Evolutionary conservation across 2,797 vertebrate species (phyloP).

Genomic region (Antennarius maculatus): DNA sequence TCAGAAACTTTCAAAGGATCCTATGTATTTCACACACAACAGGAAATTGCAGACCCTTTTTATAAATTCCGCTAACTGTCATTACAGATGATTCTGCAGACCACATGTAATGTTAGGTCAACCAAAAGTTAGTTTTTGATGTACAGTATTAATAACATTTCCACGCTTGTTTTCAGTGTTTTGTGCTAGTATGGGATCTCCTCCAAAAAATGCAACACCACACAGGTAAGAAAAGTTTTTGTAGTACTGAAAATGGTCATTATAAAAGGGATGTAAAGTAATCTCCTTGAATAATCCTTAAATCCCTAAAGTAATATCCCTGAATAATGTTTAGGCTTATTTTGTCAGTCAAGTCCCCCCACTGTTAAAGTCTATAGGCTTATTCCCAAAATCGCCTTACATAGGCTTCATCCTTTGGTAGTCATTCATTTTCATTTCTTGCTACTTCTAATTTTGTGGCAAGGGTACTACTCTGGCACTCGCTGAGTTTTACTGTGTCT

Average conservation of each 20-base stretch:
- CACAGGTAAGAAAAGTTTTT: constrained; percentile 56
- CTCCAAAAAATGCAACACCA: constrained; percentile 58
- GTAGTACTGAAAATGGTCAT: neutral
- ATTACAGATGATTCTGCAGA: too few species aligned
- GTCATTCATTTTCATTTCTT: neutral
- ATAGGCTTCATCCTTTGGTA: neutral
- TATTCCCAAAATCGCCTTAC: constrained; percentile 13
- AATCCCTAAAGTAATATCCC: neutral
- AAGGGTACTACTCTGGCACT: neutral
- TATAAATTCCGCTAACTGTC: too few species aligned
- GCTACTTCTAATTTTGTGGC: neutral
- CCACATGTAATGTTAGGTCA: neutral
- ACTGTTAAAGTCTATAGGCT: constrained; percentile 28
- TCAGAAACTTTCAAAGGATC: too few species aligned
- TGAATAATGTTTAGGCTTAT: constrained; percentile 20
- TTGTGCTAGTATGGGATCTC: constrained; percentile 69
- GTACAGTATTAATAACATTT: neutral
- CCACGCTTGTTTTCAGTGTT: constrained; percentile 31
- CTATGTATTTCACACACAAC: too few species aligned
- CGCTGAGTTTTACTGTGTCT: neutral
- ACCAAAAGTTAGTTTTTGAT: neutral
- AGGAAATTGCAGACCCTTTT: too few species aligned
- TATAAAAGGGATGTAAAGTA: neutral
- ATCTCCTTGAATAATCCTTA: constrained; percentile 11
- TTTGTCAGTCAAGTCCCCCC: constrained; percentile 20